A percentile compares a stretch with the other conserved stretches of the same genome.
Conservation (phyloP, 1,140 invertebrate genomes). For the Aphidius ervi region DNA sequence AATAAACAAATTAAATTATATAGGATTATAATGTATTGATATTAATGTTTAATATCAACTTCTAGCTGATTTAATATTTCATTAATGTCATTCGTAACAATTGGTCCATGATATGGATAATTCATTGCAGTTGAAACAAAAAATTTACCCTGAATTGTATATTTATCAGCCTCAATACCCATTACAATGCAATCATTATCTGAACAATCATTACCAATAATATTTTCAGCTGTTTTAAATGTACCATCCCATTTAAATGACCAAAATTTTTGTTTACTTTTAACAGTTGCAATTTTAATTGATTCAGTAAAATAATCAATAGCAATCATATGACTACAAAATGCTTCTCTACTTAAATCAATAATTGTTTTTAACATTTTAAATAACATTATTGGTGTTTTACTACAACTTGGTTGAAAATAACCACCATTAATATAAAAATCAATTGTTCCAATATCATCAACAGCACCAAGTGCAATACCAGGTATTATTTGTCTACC, state of each 20-base stretch:
- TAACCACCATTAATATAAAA: constrained; percentile 67
- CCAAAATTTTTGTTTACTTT: constrained; percentile 51
- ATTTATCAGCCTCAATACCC: constrained; percentile 38
- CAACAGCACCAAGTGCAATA: constrained; percentile 55
- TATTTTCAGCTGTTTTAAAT: constrained; percentile 38
- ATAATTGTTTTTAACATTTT: constrained; percentile 36
- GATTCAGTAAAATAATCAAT: constrained; percentile 58
- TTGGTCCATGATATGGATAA: constrained; percentile 27
- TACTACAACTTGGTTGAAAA: constrained; percentile 55
- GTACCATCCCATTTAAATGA: constrained; percentile 54
- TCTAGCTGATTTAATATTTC: no score
- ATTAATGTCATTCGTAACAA: background rate
- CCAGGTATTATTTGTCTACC: constrained; percentile 42
- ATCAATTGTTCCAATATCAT: constrained; percentile 48
- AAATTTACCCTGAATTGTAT: constrained; percentile 34
- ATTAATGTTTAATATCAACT: no score
- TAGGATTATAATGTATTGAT: no score
- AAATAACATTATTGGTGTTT: constrained; percentile 39
- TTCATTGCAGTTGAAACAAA: constrained; percentile 33
- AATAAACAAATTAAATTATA: no score
- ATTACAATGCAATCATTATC: constrained; percentile 31
- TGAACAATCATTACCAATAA: constrained; percentile 27
- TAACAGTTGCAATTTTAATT: constrained; percentile 35
- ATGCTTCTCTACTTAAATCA: constrained; percentile 48
- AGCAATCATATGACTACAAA: constrained; percentile 58